Conservation (phyloP, 2,797 vertebrate genomes). For the Peromyscus melanophrys region DNA sequence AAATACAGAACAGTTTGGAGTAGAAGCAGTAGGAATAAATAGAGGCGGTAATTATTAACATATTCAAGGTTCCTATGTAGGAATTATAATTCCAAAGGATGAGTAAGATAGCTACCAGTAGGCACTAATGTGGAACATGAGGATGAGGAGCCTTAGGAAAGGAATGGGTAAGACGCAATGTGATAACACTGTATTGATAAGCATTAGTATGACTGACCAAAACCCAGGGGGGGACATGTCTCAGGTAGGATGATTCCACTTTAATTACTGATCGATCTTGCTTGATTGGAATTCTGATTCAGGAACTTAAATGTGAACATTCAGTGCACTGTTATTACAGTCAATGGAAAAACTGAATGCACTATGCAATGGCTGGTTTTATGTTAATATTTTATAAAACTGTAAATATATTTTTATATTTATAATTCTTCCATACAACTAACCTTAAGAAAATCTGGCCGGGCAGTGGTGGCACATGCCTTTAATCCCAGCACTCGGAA, state of each 20-base stretch:
- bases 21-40: background rate
- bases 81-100: background rate
- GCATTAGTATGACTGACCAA: background rate
- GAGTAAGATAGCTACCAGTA: background rate
- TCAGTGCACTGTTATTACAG: background rate
- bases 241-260: background rate
- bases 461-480: no score
- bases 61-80: background rate
- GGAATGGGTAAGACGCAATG: background rate
- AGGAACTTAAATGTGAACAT: background rate
- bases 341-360: background rate
- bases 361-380: background rate
- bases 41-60: background rate
- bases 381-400: background rate
- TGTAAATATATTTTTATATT: background rate
- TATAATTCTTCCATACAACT: background rate
- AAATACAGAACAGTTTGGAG: background rate
- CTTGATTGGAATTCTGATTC: background rate
- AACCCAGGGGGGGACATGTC: background rate
- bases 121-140: background rate
- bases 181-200: rapidly evolving
- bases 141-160: background rate
- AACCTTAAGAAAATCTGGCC: background rate
- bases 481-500: no score
- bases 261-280: background rate